Percentiles rank a stretch among this genome's conserved stretches.
phyloP scores from a whole-genome alignment of 2,797 vertebrate species.

The Basileuterus tristriatus region DNA sequence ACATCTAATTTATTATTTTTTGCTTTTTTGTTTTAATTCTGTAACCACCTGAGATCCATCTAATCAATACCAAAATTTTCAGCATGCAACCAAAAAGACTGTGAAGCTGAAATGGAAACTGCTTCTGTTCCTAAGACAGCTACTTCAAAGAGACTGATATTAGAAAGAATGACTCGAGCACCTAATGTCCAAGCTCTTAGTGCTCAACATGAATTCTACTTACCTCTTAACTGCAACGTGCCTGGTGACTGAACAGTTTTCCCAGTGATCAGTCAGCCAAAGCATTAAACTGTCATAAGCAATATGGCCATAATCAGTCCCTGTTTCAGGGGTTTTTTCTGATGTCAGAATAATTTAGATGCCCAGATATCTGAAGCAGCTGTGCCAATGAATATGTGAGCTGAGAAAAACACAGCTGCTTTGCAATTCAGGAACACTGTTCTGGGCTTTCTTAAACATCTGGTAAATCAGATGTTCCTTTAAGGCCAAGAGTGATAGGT shows the following conservation, averaged over 20 bases:
- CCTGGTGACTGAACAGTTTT: neutral
- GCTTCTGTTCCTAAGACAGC: neutral
- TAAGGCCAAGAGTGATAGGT: neutral
- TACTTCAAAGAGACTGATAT: constrained; percentile 14
- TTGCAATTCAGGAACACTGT: neutral
- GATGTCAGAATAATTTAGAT: constrained; percentile 66
- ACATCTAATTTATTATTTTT: neutral
- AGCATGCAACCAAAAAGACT: neutral
- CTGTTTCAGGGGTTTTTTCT: constrained; percentile 20
- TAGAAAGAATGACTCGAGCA: neutral
- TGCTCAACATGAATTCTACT: neutral
- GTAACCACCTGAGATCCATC: neutral
- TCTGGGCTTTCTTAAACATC: constrained; percentile 27
- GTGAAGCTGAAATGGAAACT: neutral
- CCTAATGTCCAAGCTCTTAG: neutral
- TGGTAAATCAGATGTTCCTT: constrained; percentile 26
- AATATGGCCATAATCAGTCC: constrained; percentile 53
- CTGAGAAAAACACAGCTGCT: constrained; percentile 52
- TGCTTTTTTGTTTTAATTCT: neutral
- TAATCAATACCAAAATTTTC: neutral
- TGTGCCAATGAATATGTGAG: constrained; percentile 44
- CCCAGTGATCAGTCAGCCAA: constrained; percentile 22
- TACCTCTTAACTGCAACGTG: neutral
- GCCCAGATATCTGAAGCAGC: constrained; percentile 58
- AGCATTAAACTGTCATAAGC: constrained; percentile 35